Evolutionary conservation across 2,113 vertebrate species (phyloP).

Genomic region (Malurus cyaneus): DNA sequence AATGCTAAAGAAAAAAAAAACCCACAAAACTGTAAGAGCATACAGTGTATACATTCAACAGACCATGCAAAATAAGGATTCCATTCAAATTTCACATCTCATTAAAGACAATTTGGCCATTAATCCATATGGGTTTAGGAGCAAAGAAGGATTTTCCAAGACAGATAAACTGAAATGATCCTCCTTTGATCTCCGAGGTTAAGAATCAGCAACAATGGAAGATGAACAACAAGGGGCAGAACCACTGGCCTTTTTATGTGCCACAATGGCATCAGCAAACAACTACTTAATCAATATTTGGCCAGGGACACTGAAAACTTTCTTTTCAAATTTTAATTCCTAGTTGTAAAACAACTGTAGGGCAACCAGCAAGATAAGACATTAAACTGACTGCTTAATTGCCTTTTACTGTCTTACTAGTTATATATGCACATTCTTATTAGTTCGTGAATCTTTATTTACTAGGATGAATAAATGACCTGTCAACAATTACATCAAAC

Average conservation of each 20-base stretch:
- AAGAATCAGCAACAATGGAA: conserved; percentile 89
- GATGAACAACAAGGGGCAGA: conserved; percentile 86
- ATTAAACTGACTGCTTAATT: conserved; percentile 80
- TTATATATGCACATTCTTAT: conserved; percentile 69
- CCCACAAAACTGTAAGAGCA: neutral
- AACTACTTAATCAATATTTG: conserved; percentile 99
- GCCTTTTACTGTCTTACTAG: conserved; percentile 70
- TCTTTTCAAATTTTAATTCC: conserved; percentile 98
- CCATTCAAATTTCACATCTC: conserved; percentile 67
- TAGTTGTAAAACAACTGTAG: conserved; percentile 86
- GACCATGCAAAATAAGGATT: conserved; percentile 41
- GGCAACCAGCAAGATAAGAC: conserved; percentile 84
- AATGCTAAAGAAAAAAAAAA: conserved; percentile 18
- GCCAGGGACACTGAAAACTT: conserved; percentile 88
- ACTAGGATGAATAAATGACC: conserved; percentile 52
- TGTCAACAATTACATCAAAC: conserved; percentile 25
- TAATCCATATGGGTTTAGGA: conserved; percentile 70
- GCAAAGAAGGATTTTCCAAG: conserved; percentile 87
- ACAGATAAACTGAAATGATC: conserved; percentile 97
- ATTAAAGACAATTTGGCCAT: conserved; percentile 69
- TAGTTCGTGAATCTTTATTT: conserved; percentile 68
- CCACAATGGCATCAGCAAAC: conserved; percentile 95
- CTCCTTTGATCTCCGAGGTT: conserved; percentile 94
- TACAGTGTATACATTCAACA: conserved; percentile 7
- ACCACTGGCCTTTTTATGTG: conserved; percentile 82